Evolutionary conservation across 2,113 vertebrate species (phyloP), one percentile per base, ranked within the genome.

Genomic region (Chaetodon auriga): DNA sequence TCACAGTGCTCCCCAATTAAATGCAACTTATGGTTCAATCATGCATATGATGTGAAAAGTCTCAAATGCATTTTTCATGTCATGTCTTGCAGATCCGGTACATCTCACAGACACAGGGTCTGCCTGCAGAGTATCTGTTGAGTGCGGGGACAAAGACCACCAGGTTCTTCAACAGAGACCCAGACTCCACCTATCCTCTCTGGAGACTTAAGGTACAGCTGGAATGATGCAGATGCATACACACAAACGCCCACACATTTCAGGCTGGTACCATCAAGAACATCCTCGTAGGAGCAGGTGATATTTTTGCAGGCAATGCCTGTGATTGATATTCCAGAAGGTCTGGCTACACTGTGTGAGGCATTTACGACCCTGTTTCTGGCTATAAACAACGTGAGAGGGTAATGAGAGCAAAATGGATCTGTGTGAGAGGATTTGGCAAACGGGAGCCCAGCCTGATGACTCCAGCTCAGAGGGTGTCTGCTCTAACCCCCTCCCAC

Each of bases 151-250:
- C 98, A 45, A 99, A 99, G 96, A 99, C 98, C 63, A 98, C 97
- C 3, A 96, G 98, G 92, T 99, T 99, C 96, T 99, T 99, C 95
- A 99, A 99, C 95, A 97, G 98, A 94, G 98, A 99, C 91, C 95
- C 97, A 0, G 98, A 99, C 89, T 99, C 98, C 35, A 96, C 98
- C 0, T 99, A 99, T 89, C 98, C 98, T 68, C 95, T 99, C 81
- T 99, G 98, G 98, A 98, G 98, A 91, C 95, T 99, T 49, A 99
- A 99, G 97, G 98, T 99, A 96, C 68, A 45, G 41, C 69, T 12
- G 23, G 3, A 78, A 15, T 16, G 38, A 66, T 6, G 38, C 18
- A 41, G 16, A 76, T 16, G 41, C 75, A 82, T 51, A 7, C 80
- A 69, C 62, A 66, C 58, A 63, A 36, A 41, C 30, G 30, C 21